These are phyloP conservation scores for Ammospiza caudacuta DNA, from an alignment of 2,113 vertebrate species.

Conservation along the genomic window DNA sequence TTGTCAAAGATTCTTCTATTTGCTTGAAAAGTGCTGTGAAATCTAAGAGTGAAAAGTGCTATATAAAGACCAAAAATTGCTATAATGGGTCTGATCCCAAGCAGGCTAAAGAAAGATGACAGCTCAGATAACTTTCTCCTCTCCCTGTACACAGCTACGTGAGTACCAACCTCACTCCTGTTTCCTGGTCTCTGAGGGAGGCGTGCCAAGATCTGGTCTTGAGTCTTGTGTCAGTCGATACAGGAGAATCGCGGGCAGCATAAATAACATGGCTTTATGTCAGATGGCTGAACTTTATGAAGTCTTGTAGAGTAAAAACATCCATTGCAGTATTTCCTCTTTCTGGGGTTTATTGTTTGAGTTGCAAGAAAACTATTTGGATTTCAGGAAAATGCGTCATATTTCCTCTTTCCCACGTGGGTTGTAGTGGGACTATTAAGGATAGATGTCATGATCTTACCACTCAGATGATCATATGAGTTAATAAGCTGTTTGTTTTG, in stretches of 20 bases:
- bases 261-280: not conserved
- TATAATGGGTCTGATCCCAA: not conserved
- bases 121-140: not conserved
- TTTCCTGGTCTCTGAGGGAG: not conserved
- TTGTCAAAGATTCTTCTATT: not conserved
- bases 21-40: not conserved
- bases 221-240: not conserved
- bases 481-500: not conserved
- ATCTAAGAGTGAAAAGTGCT: not conserved
- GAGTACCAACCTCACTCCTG: not conserved
- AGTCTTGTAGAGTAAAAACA: not conserved
- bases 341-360: not conserved
- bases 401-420: not conserved
- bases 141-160: not conserved
- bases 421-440: not conserved
- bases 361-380: not conserved
- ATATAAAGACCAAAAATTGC: slow-evolving; percentile 7
- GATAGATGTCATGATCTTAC: not conserved
- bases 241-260: not conserved
- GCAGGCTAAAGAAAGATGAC: not conserved
- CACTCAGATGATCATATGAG: not conserved
- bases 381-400: not conserved
- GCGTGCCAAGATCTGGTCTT: not conserved
- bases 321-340: not conserved
- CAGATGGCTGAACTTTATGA: not conserved